Percentiles rank a stretch among this genome's conserved stretches.
Evolutionary conservation across 92 coral and sea anemone genomes (phyloP).

Genomic region (Meandrina meandrites): DNA sequence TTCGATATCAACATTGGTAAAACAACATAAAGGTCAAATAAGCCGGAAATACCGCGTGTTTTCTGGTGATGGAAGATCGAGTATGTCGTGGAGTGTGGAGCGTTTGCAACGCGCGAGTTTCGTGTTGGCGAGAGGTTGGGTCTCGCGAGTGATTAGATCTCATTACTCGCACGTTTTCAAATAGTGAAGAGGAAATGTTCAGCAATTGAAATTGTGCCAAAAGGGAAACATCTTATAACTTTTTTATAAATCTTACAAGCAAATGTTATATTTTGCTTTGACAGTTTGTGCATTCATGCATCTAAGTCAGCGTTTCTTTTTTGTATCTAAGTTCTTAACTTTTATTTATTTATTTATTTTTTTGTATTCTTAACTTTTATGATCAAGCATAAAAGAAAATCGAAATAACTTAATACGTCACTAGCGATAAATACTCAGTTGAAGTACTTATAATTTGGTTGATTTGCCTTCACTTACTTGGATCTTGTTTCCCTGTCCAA

Average conservation of each 20-base stretch:
- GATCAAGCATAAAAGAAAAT: neutral
- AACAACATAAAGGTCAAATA: no score
- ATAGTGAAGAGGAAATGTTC: neutral
- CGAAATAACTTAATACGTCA: neutral
- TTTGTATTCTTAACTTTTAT: neutral
- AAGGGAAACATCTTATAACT: no score
- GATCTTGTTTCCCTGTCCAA: no score
- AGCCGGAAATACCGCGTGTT: no score
- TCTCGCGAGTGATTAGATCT: neutral
- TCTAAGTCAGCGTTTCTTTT: neutral
- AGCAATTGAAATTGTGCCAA: neutral
- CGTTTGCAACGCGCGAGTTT: neutral
- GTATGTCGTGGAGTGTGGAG: no score
- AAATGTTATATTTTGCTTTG: no score
- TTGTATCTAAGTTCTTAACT: no score
- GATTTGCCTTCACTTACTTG: neutral
- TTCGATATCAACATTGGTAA: neutral
- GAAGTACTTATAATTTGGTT: neutral
- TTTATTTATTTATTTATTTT: no score
- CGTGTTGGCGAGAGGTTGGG: neutral
- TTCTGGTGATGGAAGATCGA: no score
- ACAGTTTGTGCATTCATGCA: no score
- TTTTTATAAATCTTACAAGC: no score
- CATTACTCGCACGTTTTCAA: neutral
- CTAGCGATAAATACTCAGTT: neutral